These are phyloP conservation scores for Diadumene lineata DNA, from an alignment of 92 coral and sea anemone species.

Conservation along the genomic window DNA sequence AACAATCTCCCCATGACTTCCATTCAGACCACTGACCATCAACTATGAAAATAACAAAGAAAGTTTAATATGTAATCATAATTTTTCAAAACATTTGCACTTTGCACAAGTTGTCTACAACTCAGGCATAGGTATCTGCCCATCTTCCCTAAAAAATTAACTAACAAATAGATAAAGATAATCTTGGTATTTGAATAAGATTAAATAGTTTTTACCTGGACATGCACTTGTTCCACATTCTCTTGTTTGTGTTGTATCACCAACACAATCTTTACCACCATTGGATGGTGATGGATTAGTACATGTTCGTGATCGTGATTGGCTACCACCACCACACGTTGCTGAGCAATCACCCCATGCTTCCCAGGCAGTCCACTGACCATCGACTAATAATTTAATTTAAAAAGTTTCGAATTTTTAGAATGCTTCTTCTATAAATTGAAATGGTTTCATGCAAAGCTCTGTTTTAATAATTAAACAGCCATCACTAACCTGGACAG, in stretches of 20 bases:
- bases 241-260: not conserved
- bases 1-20: constrained; percentile 3
- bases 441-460: not conserved
- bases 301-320: constrained; percentile 18
- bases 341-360: constrained; percentile 3
- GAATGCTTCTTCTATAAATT: no score
- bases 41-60: not conserved
- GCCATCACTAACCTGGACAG: constrained; percentile 6
- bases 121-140: no score
- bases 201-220: constrained; percentile 14
- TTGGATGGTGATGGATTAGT: constrained; percentile 12
- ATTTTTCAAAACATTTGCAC: no score
- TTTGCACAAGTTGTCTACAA: no score
- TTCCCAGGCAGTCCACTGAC: constrained; percentile 10
- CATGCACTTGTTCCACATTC: not conserved
- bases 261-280: constrained; percentile 13
- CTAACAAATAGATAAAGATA: no score
- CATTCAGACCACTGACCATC: not conserved
- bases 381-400: constrained; percentile 1
- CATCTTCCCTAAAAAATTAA: no score
- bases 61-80: no score
- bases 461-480: not conserved
- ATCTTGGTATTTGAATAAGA: no score
- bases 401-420: no score
- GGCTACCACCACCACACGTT: constrained; percentile 26